phyloP scores from a whole-genome alignment of 2,888 invertebrate genomes.

The Marasmarcha lunaedactyla region DNA sequence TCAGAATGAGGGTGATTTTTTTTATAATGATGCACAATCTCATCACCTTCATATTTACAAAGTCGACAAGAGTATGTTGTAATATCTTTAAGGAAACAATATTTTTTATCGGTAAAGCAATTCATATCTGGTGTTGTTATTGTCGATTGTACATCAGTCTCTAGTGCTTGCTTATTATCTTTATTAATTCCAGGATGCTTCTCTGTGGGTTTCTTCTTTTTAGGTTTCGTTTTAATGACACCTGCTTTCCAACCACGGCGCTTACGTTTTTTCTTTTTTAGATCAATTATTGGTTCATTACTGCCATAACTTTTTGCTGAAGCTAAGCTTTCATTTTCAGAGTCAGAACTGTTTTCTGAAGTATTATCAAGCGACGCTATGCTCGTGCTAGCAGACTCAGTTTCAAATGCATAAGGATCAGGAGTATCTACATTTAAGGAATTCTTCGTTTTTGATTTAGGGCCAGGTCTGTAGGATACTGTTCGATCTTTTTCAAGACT shows the following conservation, averaged over 20 bases:
- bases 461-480: conserved; percentile 30
- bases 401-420: conserved; percentile 50
- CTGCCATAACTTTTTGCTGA: conserved; percentile 41
- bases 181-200: conserved; percentile 14
- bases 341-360: conserved; percentile 28
- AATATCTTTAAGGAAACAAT: conserved; percentile 46
- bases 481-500: conserved; percentile 10
- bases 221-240: conserved; percentile 43
- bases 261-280: conserved; percentile 44
- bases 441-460: conserved; percentile 41
- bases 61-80: conserved; percentile 67
- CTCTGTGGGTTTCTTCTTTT: conserved; percentile 32
- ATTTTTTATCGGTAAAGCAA: conserved; percentile 49
- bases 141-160: conserved; percentile 14
- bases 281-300: conserved; percentile 31
- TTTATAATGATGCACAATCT: conserved; percentile 76
- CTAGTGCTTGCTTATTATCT: conserved; percentile 10
- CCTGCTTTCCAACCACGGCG: conserved; percentile 45
- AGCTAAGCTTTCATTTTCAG: conserved; percentile 36
- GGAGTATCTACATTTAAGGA: conserved; percentile 18
- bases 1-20: conserved; percentile 74
- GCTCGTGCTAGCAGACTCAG: conserved; percentile 29
- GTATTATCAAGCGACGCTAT: conserved; percentile 12
- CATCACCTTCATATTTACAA: conserved; percentile 69
- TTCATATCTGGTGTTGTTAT: conserved; percentile 29